Percentiles rank a stretch among this genome's conserved stretches.
phyloP scores from a whole-genome alignment of 2,888 invertebrate genomes.

The Lasioglossum vierecki region DNA sequence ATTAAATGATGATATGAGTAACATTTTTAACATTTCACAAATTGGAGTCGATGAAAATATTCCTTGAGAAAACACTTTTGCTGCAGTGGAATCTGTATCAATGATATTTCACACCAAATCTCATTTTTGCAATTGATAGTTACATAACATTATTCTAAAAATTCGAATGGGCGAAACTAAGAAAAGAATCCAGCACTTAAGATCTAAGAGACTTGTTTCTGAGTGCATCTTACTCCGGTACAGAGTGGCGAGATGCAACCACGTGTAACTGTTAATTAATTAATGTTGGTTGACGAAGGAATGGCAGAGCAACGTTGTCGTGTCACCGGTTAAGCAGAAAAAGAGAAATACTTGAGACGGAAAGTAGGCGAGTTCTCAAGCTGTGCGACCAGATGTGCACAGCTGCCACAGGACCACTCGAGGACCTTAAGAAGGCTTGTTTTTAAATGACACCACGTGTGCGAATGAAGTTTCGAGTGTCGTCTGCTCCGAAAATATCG shows the following conservation, averaged over 20 bases:
- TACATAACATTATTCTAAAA: too few species aligned
- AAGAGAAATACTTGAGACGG: background rate
- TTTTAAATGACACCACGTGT: slow-evolving; percentile 3
- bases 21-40: too few species aligned
- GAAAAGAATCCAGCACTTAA: too few species aligned
- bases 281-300: background rate
- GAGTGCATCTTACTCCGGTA: background rate
- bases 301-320: background rate
- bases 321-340: background rate
- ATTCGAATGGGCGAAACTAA: too few species aligned
- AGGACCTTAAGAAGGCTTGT: background rate
- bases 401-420: background rate
- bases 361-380: background rate
- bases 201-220: too few species aligned
- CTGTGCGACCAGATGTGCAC: background rate
- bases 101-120: too few species aligned
- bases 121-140: too few species aligned
- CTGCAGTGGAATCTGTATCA: too few species aligned
- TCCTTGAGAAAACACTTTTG: too few species aligned
- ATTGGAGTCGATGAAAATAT: too few species aligned
- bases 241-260: background rate
- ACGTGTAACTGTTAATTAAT: background rate
- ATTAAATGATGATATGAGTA: too few species aligned
- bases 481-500: background rate
- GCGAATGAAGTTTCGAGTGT: background rate